Base-by-base conservation (phyloP, 2,113 vertebrate species). In the Sinocyclocheilus grahami region DNA sequence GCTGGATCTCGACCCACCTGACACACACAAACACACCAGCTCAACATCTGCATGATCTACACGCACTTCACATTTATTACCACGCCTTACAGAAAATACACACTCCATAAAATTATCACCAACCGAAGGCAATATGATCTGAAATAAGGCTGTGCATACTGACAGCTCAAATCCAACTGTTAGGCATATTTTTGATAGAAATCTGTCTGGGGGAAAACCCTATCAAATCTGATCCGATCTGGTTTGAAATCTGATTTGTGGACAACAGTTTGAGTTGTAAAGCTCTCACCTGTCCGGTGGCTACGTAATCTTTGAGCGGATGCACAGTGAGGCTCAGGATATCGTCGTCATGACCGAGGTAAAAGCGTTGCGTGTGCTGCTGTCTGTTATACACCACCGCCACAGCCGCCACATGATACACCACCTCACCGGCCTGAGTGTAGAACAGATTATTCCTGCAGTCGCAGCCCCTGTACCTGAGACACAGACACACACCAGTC, bases 381-480 rank as follows among this genome's bases (percentile, higher is more conserved):
- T 96, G 94, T 24, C 97, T 94, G 86, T 95, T 96, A 89, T 99
- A 99, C 3, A 99, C 94, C 0, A 98, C 95, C 0, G 94, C 96
- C 12, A 97, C 96, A 0, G 98, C 98, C 0, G 97, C 98, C n/a
- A 98, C 96, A 33, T 99, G 98, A 92, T 97, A 99, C 39, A 98
- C 96, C 51, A 99, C 97, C 89, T 98, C 98, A 1, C 97, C 97
- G 0, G 95, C 51, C 92, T 98, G 97, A 0, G 96, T 98, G 95
- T 99, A 99, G 93, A 97, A 98, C 82, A 99, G 95, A 89, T 99
- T 99, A 94, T 98, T 99, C 39, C 97, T 94, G 88, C 98, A 99
- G 93, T 99, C 98, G 0, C 97, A 99, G 86, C 98, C 98, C 69
- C 97, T 95, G 33, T 98, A 99, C 83, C 98, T 99, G 92, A 85